Evolutionary conservation across 2,888 invertebrate genomes (phyloP).

Genomic region (Lepidocyrtinus sp.): DNA sequence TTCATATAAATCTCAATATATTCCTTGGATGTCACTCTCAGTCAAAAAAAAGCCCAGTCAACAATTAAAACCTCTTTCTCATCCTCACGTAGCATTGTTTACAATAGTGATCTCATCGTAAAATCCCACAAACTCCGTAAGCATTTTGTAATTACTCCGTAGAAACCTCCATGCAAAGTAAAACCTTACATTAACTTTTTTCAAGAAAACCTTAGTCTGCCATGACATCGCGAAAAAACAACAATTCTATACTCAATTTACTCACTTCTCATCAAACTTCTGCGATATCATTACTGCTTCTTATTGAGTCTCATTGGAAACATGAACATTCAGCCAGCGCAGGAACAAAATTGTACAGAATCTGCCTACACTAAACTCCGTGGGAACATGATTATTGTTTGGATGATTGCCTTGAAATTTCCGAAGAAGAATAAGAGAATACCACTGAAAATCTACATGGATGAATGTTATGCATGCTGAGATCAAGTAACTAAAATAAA

Average conservation of each 20-base stretch:
- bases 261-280: not conserved
- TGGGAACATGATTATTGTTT: not conserved
- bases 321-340: not conserved
- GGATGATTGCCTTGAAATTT: not conserved
- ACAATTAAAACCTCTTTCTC: not conserved
- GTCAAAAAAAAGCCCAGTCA: not conserved
- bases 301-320: not conserved
- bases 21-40: slow-evolving; percentile 12
- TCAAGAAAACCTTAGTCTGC: not conserved
- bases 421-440: not conserved
- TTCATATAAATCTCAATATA: not conserved
- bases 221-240: not conserved
- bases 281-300: not conserved
- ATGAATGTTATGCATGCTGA: not conserved
- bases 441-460: not conserved
- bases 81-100: not conserved
- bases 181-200: not conserved
- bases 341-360: not conserved
- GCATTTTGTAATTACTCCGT: not conserved
- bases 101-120: slow-evolving; percentile 20
- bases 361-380: not conserved
- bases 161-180: not conserved
- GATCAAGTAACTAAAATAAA: not conserved
- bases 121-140: not conserved
- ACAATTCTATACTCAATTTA: not conserved